Conservation (phyloP, 2,797 vertebrate genomes). For the Sparus aurata region DNA sequence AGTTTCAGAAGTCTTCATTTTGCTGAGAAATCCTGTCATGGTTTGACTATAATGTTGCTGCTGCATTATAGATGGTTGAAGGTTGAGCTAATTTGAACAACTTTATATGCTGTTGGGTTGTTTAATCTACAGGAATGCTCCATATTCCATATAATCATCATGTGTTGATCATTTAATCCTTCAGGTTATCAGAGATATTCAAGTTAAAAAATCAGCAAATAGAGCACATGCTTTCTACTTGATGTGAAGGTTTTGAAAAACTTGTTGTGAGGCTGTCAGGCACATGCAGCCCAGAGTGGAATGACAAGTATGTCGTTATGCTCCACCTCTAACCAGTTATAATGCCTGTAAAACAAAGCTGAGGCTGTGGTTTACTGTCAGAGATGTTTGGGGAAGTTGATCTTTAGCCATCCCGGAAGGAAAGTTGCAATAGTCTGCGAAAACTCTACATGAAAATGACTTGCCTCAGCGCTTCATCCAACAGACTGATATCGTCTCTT, state of each 20-base stretch:
- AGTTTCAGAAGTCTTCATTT: not conserved
- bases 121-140: not conserved
- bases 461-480: not conserved
- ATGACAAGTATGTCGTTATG: too few relatives aligned
- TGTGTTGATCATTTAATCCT: too few relatives aligned
- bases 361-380: not conserved
- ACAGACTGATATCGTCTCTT: not conserved
- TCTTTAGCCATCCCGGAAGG: not conserved
- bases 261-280: too few relatives aligned
- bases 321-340: not conserved
- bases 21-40: too few relatives aligned
- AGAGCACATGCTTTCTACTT: too few relatives aligned
- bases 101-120: too few relatives aligned
- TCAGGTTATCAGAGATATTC: too few relatives aligned
- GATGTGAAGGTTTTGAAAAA: too few relatives aligned
- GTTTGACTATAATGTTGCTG: too few relatives aligned
- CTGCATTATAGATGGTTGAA: not conserved
- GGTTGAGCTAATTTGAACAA: not conserved
- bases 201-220: too few relatives aligned
- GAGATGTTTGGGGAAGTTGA: constrained; percentile 22
- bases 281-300: too few relatives aligned
- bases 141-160: not conserved
- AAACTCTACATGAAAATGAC: not conserved
- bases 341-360: not conserved
- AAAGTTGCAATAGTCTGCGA: not conserved